Base-by-base conservation (phyloP, 2,888 invertebrate species). In the Cheiracanthium punctorium region DNA sequence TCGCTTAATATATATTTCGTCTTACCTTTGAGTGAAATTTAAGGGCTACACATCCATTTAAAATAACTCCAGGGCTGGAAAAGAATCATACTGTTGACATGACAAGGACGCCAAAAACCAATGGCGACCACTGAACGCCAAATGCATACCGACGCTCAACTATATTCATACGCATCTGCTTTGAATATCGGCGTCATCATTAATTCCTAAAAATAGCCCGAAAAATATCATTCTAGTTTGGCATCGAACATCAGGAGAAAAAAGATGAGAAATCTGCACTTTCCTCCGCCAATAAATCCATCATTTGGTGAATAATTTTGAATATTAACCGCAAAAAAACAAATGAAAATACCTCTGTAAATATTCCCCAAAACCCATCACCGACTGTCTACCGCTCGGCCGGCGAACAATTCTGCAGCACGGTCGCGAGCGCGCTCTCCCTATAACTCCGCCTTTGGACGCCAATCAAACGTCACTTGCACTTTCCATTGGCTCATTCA, bases 81-180 rank as follows among this genome's bases (percentile, higher is more conserved):
- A 24, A 20, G 5, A 58, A 17, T 58, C 14, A 24, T 7, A 24
- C 1, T 4, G 4, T 7, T 58, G 58, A 17, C 24, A 20, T 58
- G 58, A 17, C 58, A 24, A 24, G 24, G 5, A 58, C 58, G 24
- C 24, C 58, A 58, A 58, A 17, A 24, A 20, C 12, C 8, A 58
- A 17, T 8, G 58, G 14, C 14, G 7, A 8, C 24, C 12, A 58
- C 58, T 2, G 69, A 32, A 69, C 37, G 69, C 69, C 33, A 32
- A n/a, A 69, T 69, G 69, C 69, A 69, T 69, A 69, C 69, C 69
- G 69, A 69, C 69, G 69, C 69, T 69, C 69, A 69, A 30, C 69
- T 33, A 32, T 69, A 69, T 69, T 69, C 69, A 33, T 33, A 69
- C 69, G 7, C 37, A 32, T 69, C 33, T 69, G 33, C 33, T 69